Evolutionary conservation across 2,888 invertebrate genomes (phyloP).

Genomic region (Sinotaia quadrata): DNA sequence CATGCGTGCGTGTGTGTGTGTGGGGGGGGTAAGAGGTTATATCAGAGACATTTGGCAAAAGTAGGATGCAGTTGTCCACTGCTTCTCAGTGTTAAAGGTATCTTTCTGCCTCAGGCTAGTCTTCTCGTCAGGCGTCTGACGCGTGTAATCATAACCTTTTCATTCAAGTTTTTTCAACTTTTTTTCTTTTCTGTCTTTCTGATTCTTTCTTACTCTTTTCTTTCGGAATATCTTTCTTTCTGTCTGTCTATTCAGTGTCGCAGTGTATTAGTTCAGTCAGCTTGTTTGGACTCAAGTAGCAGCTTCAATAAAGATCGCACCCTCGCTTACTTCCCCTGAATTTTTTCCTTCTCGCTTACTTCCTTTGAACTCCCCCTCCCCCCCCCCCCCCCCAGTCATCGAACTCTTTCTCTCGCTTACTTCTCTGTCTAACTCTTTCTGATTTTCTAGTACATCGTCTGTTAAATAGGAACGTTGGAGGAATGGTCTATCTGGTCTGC

Average conservation of each 20-base stretch:
- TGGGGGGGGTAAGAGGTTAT: too few species aligned
- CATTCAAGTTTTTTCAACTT: background rate
- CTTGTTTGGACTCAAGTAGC: background rate
- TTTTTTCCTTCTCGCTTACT: background rate
- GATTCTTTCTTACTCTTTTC: background rate
- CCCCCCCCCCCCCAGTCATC: background rate
- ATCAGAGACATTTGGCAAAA: too few species aligned
- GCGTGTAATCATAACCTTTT: slow-evolving; percentile 15
- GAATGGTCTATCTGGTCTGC: too few species aligned
- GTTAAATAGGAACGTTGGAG: too few species aligned
- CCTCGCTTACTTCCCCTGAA: background rate
- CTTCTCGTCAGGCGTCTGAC: slow-evolving; percentile 12
- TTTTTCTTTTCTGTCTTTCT: background rate
- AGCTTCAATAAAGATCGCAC: background rate
- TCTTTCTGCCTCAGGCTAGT: slow-evolving; percentile 2
- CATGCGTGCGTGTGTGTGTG: too few species aligned
- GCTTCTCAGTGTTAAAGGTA: background rate
- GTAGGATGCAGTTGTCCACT: too few species aligned
- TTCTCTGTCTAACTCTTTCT: too few species aligned
- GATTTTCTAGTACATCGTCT: too few species aligned
- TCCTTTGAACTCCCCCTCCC: background rate
- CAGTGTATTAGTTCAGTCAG: background rate
- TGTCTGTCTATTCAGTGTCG: background rate
- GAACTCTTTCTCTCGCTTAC: background rate
- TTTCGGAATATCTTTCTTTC: too few species aligned